Percentiles rank a stretch among this genome's conserved stretches.
These are phyloP conservation scores for Pygmarrhopalites habei DNA, from an alignment of 1,140 invertebrate genomes.

Conservation along the genomic window DNA sequence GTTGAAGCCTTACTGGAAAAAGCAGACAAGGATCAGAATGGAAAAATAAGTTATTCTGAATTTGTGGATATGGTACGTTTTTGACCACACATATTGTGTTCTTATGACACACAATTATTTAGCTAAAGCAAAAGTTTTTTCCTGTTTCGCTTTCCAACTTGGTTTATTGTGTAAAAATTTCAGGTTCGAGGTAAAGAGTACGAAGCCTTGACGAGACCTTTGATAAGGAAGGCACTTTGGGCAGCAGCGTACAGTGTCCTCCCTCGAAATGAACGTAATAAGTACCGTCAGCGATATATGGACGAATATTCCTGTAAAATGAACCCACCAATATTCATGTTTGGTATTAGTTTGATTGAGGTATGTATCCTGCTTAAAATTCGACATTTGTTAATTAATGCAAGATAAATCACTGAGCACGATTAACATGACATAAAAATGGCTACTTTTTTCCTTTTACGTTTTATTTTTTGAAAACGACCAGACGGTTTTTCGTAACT, in stretches of 20 bases:
- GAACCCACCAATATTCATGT: constrained; percentile 71
- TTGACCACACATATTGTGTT: too few relatives aligned
- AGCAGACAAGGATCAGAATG: constrained; percentile 64
- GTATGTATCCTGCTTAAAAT: too few relatives aligned
- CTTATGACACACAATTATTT: too few relatives aligned
- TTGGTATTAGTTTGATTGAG: constrained; percentile 49
- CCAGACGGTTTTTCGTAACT: neutral
- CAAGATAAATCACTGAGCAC: neutral
- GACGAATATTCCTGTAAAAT: constrained; percentile 5
- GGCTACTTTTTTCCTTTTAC: neutral
- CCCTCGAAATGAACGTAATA: constrained; percentile 16
- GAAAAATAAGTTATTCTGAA: constrained; percentile 66
- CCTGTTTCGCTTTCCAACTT: too few relatives aligned
- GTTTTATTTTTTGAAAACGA: too few relatives aligned
- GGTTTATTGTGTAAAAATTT: neutral
- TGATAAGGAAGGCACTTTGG: constrained; percentile 24
- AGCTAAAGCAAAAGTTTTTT: too few relatives aligned
- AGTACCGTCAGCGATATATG: neutral
- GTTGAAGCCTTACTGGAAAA: constrained; percentile 61
- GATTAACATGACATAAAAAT: too few relatives aligned
- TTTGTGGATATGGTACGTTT: constrained; percentile 68
- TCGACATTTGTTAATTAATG: too few relatives aligned
- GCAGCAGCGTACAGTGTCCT: constrained; percentile 33
- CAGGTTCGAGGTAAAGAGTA: constrained; percentile 10
- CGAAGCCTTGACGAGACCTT: constrained; percentile 10